These are phyloP conservation scores for Strigamia transsilvanica DNA, from an alignment of 2,888 invertebrate genomes.

Conservation along the genomic window DNA sequence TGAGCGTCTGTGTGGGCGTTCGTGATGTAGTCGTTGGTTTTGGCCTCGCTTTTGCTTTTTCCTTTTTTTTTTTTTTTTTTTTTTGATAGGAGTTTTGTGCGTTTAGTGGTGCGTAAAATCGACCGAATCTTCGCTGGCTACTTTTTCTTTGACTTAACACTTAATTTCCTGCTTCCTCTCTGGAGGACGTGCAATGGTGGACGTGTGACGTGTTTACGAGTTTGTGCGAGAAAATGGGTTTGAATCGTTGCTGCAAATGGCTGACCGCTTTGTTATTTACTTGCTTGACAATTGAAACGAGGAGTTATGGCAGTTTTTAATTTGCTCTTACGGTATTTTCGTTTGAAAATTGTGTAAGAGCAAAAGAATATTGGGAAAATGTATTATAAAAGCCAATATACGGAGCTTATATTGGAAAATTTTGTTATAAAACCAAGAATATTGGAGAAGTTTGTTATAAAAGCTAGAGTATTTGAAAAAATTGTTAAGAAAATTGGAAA, in stretches of 20 bases:
- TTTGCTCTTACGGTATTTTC: too few relatives aligned
- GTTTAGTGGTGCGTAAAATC: constrained; percentile 51
- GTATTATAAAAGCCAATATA: too few relatives aligned
- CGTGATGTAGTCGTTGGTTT: constrained; percentile 11
- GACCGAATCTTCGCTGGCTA: constrained; percentile 41
- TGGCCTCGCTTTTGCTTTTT: constrained; percentile 17
- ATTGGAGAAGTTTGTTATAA: too few relatives aligned
- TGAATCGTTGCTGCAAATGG: background rate
- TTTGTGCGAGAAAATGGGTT: constrained; percentile 10
- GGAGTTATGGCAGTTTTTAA: background rate
- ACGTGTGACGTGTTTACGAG: constrained; percentile 30
- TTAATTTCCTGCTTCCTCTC: constrained; percentile 30
- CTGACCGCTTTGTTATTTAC: constrained; percentile 22
- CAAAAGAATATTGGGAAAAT: too few relatives aligned
- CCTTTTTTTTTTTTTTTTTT: too few relatives aligned
- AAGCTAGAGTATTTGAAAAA: too few relatives aligned
- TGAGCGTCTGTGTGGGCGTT: background rate
- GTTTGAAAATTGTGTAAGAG: too few relatives aligned
- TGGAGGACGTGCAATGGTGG: constrained; percentile 30
- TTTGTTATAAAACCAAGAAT: too few relatives aligned
- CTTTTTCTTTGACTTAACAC: constrained; percentile 30
- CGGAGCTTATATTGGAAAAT: too few relatives aligned
- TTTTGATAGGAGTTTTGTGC: background rate
- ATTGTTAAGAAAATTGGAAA: too few relatives aligned
- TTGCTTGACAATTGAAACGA: background rate